Evolutionary conservation across 2,888 invertebrate species (phyloP), one percentile per base, ranked within the genome.

Genomic region (Dryomyza anilis): DNA sequence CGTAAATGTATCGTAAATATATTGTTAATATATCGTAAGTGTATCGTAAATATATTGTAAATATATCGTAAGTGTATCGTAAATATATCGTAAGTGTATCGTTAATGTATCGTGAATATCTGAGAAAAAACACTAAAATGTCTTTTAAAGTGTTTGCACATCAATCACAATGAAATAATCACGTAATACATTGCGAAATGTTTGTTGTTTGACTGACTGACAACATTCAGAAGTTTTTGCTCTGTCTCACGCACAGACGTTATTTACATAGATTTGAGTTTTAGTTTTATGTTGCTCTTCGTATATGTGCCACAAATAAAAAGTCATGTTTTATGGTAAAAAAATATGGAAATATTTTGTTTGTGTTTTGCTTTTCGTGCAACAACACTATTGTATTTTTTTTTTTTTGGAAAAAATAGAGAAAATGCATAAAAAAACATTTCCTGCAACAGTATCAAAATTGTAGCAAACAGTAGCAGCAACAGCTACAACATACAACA

Each of bases 101-200:
- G n/a, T n/a, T n/a, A n/a, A n/a, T n/a, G n/a, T n/a, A n/a, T n/a
- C n/a, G n/a, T n/a, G n/a, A n/a, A n/a, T n/a, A n/a, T n/a, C n/a
- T n/a, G n/a, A n/a, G n/a, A n/a, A n/a, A n/a, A n/a, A n/a, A n/a
- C n/a, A n/a, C n/a, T n/a, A n/a, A n/a, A n/a, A n/a, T n/a, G n/a
- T n/a, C n/a, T n/a, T n/a, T n/a, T n/a, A n/a, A n/a, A n/a, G n/a
- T n/a, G n/a, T n/a, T n/a, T n/a, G n/a, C n/a, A 39, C 56, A 39
- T 56, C 56, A 21, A 46, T n/a, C n/a, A 33, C 39, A 55, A 46
- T 48, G 33, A 25, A 14, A 53, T 53, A 46, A 57, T 39, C 56
- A 63, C 63, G 56, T 56, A 63, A 63, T 30, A 63, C 45, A 56
- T 63, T 48, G 36, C 63, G 12, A 63, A 56, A 55, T 52, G 29